Percentiles rank a stretch among this genome's conserved stretches.
phyloP scores from a whole-genome alignment of 2,888 invertebrate genomes.

The Branchipolynoe longqiensis region DNA sequence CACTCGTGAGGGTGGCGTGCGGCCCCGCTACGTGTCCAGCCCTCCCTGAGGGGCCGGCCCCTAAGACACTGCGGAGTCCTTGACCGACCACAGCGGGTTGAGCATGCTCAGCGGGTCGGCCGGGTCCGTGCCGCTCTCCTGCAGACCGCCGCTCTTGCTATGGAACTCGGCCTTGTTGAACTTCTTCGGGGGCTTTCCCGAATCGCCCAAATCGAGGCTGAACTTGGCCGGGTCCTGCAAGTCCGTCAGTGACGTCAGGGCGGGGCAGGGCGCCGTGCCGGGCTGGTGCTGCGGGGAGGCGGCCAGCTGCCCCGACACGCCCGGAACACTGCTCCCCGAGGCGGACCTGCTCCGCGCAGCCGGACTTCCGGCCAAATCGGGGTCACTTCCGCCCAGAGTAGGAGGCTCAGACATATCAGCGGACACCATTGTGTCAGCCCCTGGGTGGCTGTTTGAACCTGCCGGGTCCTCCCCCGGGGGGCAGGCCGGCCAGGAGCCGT shows the following conservation, averaged over 20 bases:
- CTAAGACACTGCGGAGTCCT: conserved; percentile 52
- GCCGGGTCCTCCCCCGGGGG: background rate
- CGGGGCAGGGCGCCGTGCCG: background rate
- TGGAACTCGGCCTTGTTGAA: conserved; percentile 82
- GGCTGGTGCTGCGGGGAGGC: conserved; percentile 53
- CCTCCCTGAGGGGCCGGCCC: conserved; percentile 17
- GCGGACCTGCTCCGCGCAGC: conserved; percentile 62
- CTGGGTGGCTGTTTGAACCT: background rate
- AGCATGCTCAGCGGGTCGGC: conserved; percentile 93
- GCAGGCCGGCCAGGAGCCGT: background rate
- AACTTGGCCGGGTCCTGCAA: conserved; percentile 81
- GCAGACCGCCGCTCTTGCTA: conserved; percentile 65
- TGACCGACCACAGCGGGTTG: conserved; percentile 94
- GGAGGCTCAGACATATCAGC: background rate
- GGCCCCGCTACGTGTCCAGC: background rate
- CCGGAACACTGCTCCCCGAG: conserved; percentile 64
- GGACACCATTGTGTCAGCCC: too few species aligned
- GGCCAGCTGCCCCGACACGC: background rate
- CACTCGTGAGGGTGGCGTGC: too few species aligned
- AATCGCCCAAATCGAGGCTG: conserved; percentile 75
- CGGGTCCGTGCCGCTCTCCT: conserved; percentile 72
- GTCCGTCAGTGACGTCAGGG: conserved; percentile 70
- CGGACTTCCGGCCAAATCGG: background rate
- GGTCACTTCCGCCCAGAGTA: background rate
- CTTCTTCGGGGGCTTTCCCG: conserved; percentile 73